Evolutionary conservation across 2,888 invertebrate species (phyloP), one percentile per base, ranked within the genome.

Genomic region (Eupithecia inturbata): DNA sequence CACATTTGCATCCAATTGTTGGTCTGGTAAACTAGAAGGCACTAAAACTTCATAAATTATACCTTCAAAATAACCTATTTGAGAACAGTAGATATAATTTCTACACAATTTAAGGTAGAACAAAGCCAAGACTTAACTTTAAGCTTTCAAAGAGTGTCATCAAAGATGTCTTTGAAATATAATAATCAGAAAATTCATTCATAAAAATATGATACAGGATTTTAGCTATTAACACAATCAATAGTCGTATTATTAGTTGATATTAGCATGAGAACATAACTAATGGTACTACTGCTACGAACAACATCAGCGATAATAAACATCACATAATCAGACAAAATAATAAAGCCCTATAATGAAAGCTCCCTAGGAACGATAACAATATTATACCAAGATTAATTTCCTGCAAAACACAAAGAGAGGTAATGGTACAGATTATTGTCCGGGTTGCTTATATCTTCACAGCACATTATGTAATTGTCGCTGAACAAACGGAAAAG

Each of bases 381-480:
- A 81, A 83, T 82, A 82, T 82, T 85, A 81, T 79, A 79, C 71
- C 77, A 75, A 77, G 83, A 86, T 85, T 84, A 84, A 86, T 85
- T 83, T 82, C 79, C 73, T 79, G 79, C 80, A 66, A 79, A 83
- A 81, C 82, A 82, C 83, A 84, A 86, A 80, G 79, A 80, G 71
- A 78, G 79, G 79, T 78, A 80, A 83, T 79, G 77, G 74, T 71
- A 36, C 75, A 78, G 78, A 81, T 82, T 81, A 80, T 78, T 78
- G 73, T 63, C 73, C 68, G 75, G 49, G 72, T 62, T 53, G 68
- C 66, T 73, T 77, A 75, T 76, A 78, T 79, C 72, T 76, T 70
- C 22, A 28, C 64, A 68, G 36, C 66, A 74, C 74, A 79, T 77
- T 79, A 72, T 73, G 79, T 79, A 77, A 78, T 80, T 79, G 78